Percentiles rank a stretch among this genome's conserved stretches.
phyloP scores from a whole-genome alignment of 2,888 invertebrate species.

The Oeneis ivallda region DNA sequence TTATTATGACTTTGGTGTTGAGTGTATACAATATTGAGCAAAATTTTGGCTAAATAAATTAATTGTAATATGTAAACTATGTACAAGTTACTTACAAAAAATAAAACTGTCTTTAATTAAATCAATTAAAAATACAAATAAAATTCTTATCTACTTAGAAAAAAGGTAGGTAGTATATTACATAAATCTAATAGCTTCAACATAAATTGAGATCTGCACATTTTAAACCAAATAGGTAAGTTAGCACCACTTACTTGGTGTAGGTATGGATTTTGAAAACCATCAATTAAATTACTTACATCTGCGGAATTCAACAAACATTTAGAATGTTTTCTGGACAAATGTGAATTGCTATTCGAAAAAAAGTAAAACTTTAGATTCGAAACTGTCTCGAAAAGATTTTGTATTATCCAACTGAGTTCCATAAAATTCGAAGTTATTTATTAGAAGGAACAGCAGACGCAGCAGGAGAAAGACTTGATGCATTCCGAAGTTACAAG shows the following conservation, averaged over 20 bases:
- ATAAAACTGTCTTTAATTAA: slow-evolving; percentile 74
- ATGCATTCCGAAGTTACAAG: slow-evolving; percentile 21
- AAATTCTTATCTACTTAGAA: slow-evolving; percentile 56
- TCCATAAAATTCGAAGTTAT: slow-evolving; percentile 3
- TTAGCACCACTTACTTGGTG: slow-evolving; percentile 37
- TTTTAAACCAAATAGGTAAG: slow-evolving; percentile 47
- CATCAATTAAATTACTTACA: slow-evolving; percentile 37
- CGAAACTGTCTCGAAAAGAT: neutral
- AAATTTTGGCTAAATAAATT: slow-evolving; percentile 80
- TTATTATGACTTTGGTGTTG: slow-evolving; percentile 81
- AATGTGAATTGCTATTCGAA: slow-evolving; percentile 20
- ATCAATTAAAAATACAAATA: slow-evolving; percentile 61
- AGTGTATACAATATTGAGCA: slow-evolving; percentile 80
- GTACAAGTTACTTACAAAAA: slow-evolving; percentile 66
- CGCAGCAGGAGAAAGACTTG: slow-evolving; percentile 19
- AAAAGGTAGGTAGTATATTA: slow-evolving; percentile 58
- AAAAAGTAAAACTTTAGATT: slow-evolving; percentile 5
- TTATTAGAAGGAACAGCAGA: neutral
- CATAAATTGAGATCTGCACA: slow-evolving; percentile 78
- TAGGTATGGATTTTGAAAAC: slow-evolving; percentile 27
- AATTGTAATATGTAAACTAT: slow-evolving; percentile 62
- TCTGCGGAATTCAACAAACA: slow-evolving; percentile 3
- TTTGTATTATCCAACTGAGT: slow-evolving; percentile 6
- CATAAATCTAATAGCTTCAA: slow-evolving; percentile 78
- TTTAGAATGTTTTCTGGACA: neutral